A percentile compares a stretch with the other conserved stretches of the same genome.
Evolutionary conservation across 2,888 invertebrate genomes (phyloP).

Genomic region (Xestia rhomboidea): DNA sequence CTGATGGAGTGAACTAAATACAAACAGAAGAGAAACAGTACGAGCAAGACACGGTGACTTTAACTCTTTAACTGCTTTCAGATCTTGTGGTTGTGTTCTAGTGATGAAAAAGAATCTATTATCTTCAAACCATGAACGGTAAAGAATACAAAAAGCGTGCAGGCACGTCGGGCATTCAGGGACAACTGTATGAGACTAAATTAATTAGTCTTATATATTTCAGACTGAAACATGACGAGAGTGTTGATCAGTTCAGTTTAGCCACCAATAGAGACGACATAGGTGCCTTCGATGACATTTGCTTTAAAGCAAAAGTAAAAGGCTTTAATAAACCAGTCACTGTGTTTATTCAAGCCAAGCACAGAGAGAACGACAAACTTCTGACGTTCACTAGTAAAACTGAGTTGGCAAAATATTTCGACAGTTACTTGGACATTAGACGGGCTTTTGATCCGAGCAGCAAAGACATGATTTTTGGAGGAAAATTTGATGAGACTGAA

Average conservation of each 20-base stretch:
- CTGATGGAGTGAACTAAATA: not conserved
- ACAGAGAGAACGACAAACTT: constrained; percentile 51
- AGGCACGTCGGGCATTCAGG: constrained; percentile 16
- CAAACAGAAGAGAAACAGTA: not conserved
- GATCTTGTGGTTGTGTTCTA: not conserved
- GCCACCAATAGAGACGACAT: constrained; percentile 57
- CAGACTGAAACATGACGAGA: constrained; percentile 36
- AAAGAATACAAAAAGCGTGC: too few relatives aligned
- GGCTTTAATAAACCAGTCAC: constrained; percentile 29
- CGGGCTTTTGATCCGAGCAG: constrained; percentile 28
- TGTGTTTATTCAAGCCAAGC: constrained; percentile 59
- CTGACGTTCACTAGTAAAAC: constrained; percentile 34
- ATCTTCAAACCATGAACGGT: constrained; percentile 1
- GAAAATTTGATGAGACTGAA: constrained; percentile 37
- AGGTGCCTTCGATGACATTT: constrained; percentile 62
- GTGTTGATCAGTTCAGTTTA: constrained; percentile 51
- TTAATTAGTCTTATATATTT: constrained; percentile 54
- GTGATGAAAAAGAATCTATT: not conserved
- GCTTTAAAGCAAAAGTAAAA: constrained; percentile 47
- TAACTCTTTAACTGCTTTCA: not conserved
- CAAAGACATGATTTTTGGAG: constrained; percentile 43
- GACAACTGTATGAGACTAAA: constrained; percentile 63
- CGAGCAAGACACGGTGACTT: not conserved
- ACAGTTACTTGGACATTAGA: constrained; percentile 46
- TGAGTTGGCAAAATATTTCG: constrained; percentile 43